Evolutionary conservation across 1,140 invertebrate genomes (phyloP).

Genomic region (Drosophila littoralis): DNA sequence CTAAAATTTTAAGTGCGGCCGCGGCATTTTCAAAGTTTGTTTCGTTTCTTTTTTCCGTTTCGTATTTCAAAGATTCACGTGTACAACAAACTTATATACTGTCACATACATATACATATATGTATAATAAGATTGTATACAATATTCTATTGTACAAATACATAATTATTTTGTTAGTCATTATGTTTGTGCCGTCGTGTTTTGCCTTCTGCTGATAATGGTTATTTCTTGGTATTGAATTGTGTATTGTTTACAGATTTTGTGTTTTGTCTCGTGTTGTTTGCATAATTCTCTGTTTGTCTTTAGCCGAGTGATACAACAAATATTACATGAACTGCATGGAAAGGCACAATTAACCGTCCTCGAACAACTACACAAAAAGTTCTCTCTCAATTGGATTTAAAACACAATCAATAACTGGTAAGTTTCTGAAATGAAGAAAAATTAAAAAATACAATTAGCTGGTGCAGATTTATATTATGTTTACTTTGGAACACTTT

Average conservation of each 20-base stretch:
- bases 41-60: slow-evolving; percentile 9
- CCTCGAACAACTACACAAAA: slow-evolving; percentile 6
- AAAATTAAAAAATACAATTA: slow-evolving; percentile 1
- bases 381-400: slow-evolving; percentile 25
- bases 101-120: background rate
- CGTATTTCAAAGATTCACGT: slow-evolving; percentile 17
- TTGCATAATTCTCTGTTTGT: slow-evolving; percentile 29
- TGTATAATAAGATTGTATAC: background rate
- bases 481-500: background rate
- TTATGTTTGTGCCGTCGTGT: background rate
- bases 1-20: slow-evolving; percentile 6
- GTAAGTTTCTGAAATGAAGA: slow-evolving; percentile 16
- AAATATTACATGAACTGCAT: slow-evolving; percentile 18
- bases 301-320: slow-evolving; percentile 11
- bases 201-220: slow-evolving; percentile 26
- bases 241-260: slow-evolving; percentile 23
- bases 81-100: background rate
- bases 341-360: slow-evolving; percentile 22
- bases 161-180: background rate
- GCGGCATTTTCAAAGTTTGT: slow-evolving; percentile 11
- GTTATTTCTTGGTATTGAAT: slow-evolving; percentile 21
- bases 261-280: slow-evolving; percentile 21
- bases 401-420: slow-evolving; percentile 12
- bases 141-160: background rate
- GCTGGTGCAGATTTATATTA: background rate